Conservation (phyloP, 2,797 vertebrate genomes). For the Thalassophryne amazonica region DNA sequence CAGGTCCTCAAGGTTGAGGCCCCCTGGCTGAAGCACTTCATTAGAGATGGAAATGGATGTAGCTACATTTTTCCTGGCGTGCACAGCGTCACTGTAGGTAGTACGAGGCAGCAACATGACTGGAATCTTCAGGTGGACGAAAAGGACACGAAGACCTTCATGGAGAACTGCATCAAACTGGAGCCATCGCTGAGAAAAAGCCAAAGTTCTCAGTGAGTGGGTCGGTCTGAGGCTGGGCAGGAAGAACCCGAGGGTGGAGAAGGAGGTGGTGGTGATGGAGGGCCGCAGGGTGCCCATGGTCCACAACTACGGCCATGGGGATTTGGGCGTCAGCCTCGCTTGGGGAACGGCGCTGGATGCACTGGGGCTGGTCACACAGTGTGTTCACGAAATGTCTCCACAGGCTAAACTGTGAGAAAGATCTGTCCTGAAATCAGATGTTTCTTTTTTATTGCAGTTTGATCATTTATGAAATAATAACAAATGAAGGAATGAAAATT, state of each 20-base stretch:
- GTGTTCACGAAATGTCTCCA: conserved; percentile 52
- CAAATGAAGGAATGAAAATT: background rate
- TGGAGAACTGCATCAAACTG: conserved; percentile 80
- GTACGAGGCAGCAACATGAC: conserved; percentile 81
- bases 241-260: conserved; percentile 76
- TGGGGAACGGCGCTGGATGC: conserved; percentile 86
- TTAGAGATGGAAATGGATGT: conserved; percentile 79
- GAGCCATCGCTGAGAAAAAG: conserved; percentile 82
- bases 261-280: conserved; percentile 65
- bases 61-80: conserved; percentile 90
- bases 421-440: background rate
- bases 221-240: conserved; percentile 88
- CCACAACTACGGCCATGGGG: conserved; percentile 91
- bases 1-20: conserved; percentile 87
- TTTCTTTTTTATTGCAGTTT: too few species aligned
- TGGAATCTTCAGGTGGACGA: conserved; percentile 78
- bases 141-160: conserved; percentile 70
- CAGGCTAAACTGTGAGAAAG: conserved; percentile 64
- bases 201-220: conserved; percentile 63
- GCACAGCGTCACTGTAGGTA: conserved; percentile 80
- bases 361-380: conserved; percentile 74
- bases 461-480: too few species aligned
- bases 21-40: conserved; percentile 91
- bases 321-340: conserved; percentile 83
- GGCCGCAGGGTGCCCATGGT: conserved; percentile 74